phyloP scores from a whole-genome alignment of 1,140 invertebrate species.

The Drosophila kepulauana region DNA sequence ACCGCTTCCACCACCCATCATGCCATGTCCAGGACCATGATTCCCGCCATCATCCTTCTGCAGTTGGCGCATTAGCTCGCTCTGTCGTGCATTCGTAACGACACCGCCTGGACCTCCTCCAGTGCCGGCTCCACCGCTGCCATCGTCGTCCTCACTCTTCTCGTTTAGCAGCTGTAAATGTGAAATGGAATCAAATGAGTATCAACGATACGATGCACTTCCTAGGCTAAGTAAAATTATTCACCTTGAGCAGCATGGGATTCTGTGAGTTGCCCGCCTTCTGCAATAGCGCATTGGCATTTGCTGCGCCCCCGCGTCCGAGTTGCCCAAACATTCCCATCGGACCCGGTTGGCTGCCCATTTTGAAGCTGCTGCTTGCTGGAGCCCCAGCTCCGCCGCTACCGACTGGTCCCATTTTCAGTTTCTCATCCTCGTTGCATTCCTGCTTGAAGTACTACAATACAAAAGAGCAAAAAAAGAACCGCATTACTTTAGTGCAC shows the following conservation, averaged over 20 bases:
- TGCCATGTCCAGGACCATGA: constrained; percentile 87
- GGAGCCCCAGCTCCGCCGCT: constrained; percentile 39
- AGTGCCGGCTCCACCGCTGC: constrained; percentile 71
- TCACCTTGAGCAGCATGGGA: constrained; percentile 92
- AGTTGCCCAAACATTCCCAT: constrained; percentile 62
- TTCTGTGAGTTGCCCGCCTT: constrained; percentile 78
- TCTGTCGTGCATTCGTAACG: constrained; percentile 86
- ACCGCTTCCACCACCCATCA: constrained; percentile 85
- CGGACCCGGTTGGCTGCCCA: constrained; percentile 49
- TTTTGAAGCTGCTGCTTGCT: constrained; percentile 63
- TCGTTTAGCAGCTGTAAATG: constrained; percentile 92
- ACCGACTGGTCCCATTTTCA: constrained; percentile 33
- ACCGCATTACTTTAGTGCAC: too few relatives aligned
- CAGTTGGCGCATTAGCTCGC: constrained; percentile 92
- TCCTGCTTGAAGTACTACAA: constrained; percentile 87
- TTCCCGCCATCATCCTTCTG: constrained; percentile 88
- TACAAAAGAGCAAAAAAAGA: too few relatives aligned
- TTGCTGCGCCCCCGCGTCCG: constrained; percentile 36
- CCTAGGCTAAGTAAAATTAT: constrained; percentile 14
- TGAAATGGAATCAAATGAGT: neutral
- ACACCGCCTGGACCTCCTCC: constrained; percentile 31
- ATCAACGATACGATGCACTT: neutral
- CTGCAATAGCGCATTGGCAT: constrained; percentile 49
- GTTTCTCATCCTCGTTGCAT: constrained; percentile 90
- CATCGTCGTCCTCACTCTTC: constrained; percentile 92